These are phyloP conservation scores for Pseudochaenichthys georgianus DNA, from an alignment of 2,797 vertebrate genomes.

Conservation along the genomic window DNA sequence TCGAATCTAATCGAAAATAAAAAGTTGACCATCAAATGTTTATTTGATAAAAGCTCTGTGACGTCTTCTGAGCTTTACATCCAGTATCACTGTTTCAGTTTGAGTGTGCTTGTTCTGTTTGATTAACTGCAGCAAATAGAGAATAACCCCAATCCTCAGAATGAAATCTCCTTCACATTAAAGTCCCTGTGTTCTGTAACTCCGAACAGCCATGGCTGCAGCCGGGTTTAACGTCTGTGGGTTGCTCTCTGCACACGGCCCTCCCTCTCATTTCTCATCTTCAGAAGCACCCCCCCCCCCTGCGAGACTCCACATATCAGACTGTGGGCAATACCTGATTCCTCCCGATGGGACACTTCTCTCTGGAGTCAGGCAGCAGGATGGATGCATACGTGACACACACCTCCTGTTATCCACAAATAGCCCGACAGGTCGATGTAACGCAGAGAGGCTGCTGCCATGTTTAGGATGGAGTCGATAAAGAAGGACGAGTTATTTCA, in stretches of 20 bases:
- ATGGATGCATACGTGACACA: constrained; percentile 34
- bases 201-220: background rate
- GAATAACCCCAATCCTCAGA: background rate
- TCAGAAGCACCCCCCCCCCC: constrained; percentile 24
- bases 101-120: background rate
- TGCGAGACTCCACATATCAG: constrained; percentile 21
- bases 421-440: constrained; percentile 50
- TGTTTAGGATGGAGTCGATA: constrained; percentile 49
- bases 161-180: background rate
- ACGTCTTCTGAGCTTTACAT: background rate
- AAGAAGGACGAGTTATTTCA: constrained; percentile 32
- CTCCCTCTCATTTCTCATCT: constrained; percentile 28
- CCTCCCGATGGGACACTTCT: constrained; percentile 13
- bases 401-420: constrained; percentile 60
- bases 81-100: background rate
- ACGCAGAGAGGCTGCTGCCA: constrained; percentile 42
- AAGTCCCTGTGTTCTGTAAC: background rate
- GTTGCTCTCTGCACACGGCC: constrained; percentile 20
- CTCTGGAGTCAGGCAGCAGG: constrained; percentile 10
- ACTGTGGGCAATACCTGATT: constrained; percentile 38
- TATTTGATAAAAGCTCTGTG: background rate
- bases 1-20: no score
- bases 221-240: constrained; percentile 31
- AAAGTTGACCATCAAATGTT: no score
- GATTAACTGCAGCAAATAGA: constrained; percentile 19